Evolutionary conservation across 2,888 invertebrate species (phyloP).

Genomic region (Pollenia labialis): DNA sequence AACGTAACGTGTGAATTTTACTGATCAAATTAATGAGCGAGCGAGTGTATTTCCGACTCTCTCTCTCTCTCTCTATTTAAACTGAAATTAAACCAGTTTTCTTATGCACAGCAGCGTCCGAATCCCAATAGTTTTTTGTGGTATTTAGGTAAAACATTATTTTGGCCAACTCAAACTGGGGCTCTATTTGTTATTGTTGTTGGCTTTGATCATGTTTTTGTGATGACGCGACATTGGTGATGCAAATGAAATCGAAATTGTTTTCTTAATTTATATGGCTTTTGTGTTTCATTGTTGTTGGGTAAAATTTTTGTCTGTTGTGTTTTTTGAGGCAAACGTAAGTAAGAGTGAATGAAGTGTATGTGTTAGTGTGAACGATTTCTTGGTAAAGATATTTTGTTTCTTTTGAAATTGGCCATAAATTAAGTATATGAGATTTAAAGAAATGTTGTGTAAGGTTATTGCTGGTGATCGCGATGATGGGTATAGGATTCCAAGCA

Average conservation of each 20-base stretch:
- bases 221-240: constrained; percentile 47
- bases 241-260: constrained; percentile 79
- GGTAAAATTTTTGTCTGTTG: background rate
- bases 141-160: constrained; percentile 42
- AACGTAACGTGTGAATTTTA: constrained; percentile 17
- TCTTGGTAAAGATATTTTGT: background rate
- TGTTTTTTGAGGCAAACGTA: constrained; percentile 13
- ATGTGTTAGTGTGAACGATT: constrained; percentile 11
- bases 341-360: background rate
- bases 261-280: constrained; percentile 38
- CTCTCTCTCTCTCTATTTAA: background rate
- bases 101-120: background rate
- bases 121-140: background rate
- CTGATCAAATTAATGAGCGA: background rate
- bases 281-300: constrained; percentile 22
- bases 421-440: constrained; percentile 6
- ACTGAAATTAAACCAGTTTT: constrained; percentile 44
- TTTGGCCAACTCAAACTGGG: constrained; percentile 33
- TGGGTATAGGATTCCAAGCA: constrained; percentile 27
- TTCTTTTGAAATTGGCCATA: constrained; percentile 42
- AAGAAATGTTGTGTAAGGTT: constrained; percentile 69
- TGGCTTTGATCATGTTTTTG: constrained; percentile 2
- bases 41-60: background rate
- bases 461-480: constrained; percentile 20
- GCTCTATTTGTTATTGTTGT: background rate